Conservation (phyloP, 1,140 invertebrate species). For the Drosophila asahinai region DNA sequence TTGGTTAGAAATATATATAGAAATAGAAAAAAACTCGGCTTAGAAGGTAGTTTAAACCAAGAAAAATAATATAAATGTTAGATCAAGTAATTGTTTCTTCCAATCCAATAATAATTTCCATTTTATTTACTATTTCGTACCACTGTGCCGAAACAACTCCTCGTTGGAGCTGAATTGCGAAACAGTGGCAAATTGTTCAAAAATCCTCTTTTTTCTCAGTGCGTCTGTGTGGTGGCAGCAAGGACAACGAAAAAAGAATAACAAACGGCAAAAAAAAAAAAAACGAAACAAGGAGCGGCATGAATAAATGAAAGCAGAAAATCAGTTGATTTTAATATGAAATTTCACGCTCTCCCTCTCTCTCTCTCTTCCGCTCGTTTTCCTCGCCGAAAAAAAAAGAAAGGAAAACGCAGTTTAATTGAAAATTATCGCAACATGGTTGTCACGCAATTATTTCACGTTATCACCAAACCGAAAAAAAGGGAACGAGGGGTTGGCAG, state of each 20-base stretch:
- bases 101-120: too few relatives aligned
- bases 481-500: background rate
- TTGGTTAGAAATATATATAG: background rate
- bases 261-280: background rate
- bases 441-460: constrained; percentile 85
- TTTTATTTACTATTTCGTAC: background rate
- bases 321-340: constrained; percentile 84
- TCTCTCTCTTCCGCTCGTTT: background rate
- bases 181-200: constrained; percentile 67
- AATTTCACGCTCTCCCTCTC: constrained; percentile 66
- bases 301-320: constrained; percentile 83
- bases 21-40: too few relatives aligned
- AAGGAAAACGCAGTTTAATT: constrained; percentile 80
- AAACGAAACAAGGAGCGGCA: constrained; percentile 47
- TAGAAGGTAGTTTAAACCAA: too few relatives aligned
- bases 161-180: constrained; percentile 46
- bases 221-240: constrained; percentile 44
- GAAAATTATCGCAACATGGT: constrained; percentile 85
- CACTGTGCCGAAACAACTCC: background rate
- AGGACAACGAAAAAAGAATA: constrained; percentile 43
- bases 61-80: too few relatives aligned
- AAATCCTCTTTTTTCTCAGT: constrained; percentile 52
- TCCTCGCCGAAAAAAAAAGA: constrained; percentile 35
- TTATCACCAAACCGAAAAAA: constrained; percentile 68
- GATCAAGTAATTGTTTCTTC: too few relatives aligned